Evolutionary conservation across 1,140 invertebrate species (phyloP).

Genomic region (Drosophila mayri): DNA sequence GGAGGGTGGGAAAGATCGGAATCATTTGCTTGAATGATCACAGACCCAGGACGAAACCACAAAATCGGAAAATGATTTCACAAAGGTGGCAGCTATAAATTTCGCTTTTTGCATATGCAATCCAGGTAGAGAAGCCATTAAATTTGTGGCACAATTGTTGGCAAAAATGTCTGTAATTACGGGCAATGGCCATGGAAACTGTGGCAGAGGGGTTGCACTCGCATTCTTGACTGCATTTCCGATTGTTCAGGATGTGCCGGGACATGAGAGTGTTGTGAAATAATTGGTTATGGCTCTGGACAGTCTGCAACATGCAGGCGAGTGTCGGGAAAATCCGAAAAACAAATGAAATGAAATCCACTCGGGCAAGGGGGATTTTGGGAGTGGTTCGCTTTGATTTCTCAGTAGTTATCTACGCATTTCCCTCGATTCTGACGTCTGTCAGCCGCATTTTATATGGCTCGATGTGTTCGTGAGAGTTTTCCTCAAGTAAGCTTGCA

Average conservation of each 20-base stretch:
- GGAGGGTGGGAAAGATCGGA: slow-evolving; percentile 27
- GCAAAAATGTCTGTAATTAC: slow-evolving; percentile 78
- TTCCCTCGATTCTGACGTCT: slow-evolving; percentile 70
- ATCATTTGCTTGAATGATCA: slow-evolving; percentile 48
- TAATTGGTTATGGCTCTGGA: slow-evolving; percentile 71
- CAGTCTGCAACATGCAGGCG: slow-evolving; percentile 32
- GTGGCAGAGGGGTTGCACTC: slow-evolving; percentile 38
- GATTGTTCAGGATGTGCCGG: slow-evolving; percentile 67
- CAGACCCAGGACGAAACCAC: slow-evolving; percentile 31
- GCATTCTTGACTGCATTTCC: slow-evolving; percentile 71
- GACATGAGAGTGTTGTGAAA: slow-evolving; percentile 69
- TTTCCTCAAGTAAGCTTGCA: slow-evolving; percentile 68
- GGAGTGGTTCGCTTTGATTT: slow-evolving; percentile 54
- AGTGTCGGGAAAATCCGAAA: slow-evolving; percentile 34
- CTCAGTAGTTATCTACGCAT: slow-evolving; percentile 76
- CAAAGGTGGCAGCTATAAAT: slow-evolving; percentile 29
- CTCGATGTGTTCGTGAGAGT: slow-evolving; percentile 61
- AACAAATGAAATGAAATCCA: slow-evolving; percentile 56
- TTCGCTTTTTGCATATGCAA: slow-evolving; percentile 52
- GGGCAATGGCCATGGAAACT: slow-evolving; percentile 49
- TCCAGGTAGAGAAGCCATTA: slow-evolving; percentile 72
- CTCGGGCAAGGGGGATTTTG: slow-evolving; percentile 6
- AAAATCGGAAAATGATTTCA: slow-evolving; percentile 52
- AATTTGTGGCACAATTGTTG: slow-evolving; percentile 77
- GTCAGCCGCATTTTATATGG: slow-evolving; percentile 68